Base-by-base conservation (phyloP, 2,888 invertebrate species). In the Chalcis sispes region DNA sequence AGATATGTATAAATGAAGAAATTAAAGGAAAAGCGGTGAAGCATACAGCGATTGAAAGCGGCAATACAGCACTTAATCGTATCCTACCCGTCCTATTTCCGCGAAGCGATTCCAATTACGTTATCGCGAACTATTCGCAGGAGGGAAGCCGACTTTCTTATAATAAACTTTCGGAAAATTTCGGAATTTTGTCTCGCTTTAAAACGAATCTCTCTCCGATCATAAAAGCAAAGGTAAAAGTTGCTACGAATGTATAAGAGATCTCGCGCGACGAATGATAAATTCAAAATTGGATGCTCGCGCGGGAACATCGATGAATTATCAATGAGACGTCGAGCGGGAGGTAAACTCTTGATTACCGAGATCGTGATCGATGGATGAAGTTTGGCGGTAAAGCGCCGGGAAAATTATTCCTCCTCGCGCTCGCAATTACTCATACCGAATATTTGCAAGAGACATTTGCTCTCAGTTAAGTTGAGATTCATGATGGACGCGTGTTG, bases 1-100 rank as follows among this genome's bases (percentile, higher is more conserved):
- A 58, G n/a, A 58, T 18, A n/a, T n/a, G n/a, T 4, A 56, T 32
- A 13, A 29, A 54, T 20, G 10, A 50, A 50, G 20, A 20, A 25
- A 54, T n/a, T n/a, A n/a, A n/a, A n/a, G 23, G 10, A 18, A 23
- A 71, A 62, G 71, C 71, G 36, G 29, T 52, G 7, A 70, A 54
- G 61, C 59, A 61, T 7, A 70, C 25, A 70, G 23, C 58, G 20
- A 61, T 27, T 18, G n/a, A 1, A 61, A 61, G 61, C 65, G 13
- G 29, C 25, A 15, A 32, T 1, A 23, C 2, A 8, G 13, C 42
- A 8, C 42, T 42, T 15, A 13, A 1, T 7, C 32, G 40, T 4
- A 15, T 8, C 36, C 0, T 18, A 25, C 15, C 25, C 42, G n/a
- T n/a, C n/a, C n/a, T n/a, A n/a, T n/a, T n/a, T n/a, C n/a, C n/a